These are phyloP conservation scores for Acanthopagrus latus DNA, from an alignment of 2,797 vertebrate species.

Conservation along the genomic window DNA sequence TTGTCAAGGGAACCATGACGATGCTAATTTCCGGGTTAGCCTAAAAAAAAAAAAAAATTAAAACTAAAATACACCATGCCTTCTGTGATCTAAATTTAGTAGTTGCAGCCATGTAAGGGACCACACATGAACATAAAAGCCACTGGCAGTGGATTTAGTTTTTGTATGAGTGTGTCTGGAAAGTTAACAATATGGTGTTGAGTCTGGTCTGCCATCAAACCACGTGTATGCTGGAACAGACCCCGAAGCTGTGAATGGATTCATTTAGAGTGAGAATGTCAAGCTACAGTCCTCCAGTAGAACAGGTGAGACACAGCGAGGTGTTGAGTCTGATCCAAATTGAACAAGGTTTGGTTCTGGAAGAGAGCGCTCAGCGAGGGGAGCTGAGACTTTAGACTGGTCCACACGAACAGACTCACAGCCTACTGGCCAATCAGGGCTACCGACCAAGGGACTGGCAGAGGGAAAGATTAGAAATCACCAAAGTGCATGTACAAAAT, in stretches of 20 bases:
- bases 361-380: slow-evolving; percentile 50
- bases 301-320: slow-evolving; percentile 75
- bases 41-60: no score
- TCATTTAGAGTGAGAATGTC: slow-evolving; percentile 58
- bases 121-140: slow-evolving; percentile 6
- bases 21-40: no score
- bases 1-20: no score
- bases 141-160: background rate
- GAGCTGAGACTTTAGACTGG: slow-evolving; percentile 60
- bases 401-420: slow-evolving; percentile 25
- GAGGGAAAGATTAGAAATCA: background rate
- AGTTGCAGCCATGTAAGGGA: background rate
- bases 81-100: background rate
- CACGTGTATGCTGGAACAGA: slow-evolving; percentile 47
- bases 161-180: background rate
- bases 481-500: slow-evolving; percentile 23
- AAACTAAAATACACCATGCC: no score
- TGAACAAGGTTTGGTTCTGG: slow-evolving; percentile 52
- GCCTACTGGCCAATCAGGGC: slow-evolving; percentile 18
- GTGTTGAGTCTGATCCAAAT: slow-evolving; percentile 66
- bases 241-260: slow-evolving; percentile 66
- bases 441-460: slow-evolving; percentile 34
- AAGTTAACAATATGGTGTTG: slow-evolving; percentile 35
- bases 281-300: slow-evolving; percentile 29
- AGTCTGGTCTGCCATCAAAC: slow-evolving; percentile 56